These are phyloP conservation scores for Imbricaverruca yamaguchii DNA, from an alignment of 2,888 invertebrate species.

Conservation along the genomic window DNA sequence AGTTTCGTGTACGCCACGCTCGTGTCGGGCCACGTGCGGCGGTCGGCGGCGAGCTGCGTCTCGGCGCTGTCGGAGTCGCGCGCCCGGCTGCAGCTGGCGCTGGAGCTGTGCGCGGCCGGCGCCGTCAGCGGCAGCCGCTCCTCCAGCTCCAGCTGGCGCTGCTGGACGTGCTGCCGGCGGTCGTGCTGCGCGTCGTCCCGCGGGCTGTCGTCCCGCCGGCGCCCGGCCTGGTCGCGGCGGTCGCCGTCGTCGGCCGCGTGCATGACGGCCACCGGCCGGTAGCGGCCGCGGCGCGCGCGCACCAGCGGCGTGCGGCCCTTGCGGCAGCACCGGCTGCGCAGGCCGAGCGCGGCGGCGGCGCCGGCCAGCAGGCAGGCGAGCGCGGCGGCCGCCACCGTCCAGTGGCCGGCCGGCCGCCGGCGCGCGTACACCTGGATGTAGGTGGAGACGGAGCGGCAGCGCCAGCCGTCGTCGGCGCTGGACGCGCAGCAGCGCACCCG, in stretches of 20 bases:
- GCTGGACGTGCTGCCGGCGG: background rate
- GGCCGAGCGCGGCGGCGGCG: background rate
- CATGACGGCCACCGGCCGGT: background rate
- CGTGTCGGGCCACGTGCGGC: too few relatives aligned
- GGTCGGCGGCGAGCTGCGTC: too few relatives aligned
- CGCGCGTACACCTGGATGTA: background rate
- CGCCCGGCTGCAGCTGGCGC: too few relatives aligned
- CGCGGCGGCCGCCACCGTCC: background rate
- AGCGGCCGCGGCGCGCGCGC: background rate
- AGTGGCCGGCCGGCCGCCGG: background rate
- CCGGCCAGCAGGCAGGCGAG: background rate
- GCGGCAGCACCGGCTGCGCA: background rate
- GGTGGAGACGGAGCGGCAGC: background rate
- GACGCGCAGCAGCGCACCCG: background rate
- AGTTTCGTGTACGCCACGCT: too few relatives aligned
- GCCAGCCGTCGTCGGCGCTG: background rate
- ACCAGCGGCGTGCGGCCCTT: background rate
- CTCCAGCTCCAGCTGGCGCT: background rate
- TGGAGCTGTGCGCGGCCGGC: background rate
- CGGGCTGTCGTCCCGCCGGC: too few relatives aligned
- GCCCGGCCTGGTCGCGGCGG: too few relatives aligned
- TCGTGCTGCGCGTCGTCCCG: background rate
- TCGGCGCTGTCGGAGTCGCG: too few relatives aligned
- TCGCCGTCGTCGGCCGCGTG: background rate
- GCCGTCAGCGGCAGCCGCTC: background rate